Evolutionary conservation across 1,140 invertebrate species (phyloP), one percentile per base, ranked within the genome.

Genomic region (Trissolcus basalis): DNA sequence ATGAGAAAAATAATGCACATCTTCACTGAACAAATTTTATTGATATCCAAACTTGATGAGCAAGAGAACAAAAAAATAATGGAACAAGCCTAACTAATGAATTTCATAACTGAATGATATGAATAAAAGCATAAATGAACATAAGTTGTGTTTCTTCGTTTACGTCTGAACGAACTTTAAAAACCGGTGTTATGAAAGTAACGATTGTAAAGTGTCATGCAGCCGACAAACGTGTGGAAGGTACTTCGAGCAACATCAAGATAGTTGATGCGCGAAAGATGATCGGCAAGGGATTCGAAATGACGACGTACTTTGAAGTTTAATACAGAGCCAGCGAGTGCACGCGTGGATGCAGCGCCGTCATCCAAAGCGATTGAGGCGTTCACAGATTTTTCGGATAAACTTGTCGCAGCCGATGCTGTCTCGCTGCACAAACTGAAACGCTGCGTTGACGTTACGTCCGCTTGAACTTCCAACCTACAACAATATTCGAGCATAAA

Each of bases 381-480:
- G 50, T 91, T 92, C 6, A 90, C 90, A 5, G 93, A 94, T 76
- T 92, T 92, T 79, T 93, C 92, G 12, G 92, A 92, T 0, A 93
- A 81, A 80, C 92, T 93, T 13, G 93, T 91, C 11, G 92, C 91
- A 13, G 91, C 92, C 5, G 92, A 94, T 4, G 91, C 91, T 4
- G 91, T 92, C 83, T 93, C 93, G 81, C 93, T 94, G 80, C 92
- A 93, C 12, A 94, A 85, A 81, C 93, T 94, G 44, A 92, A 91
- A 35, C 93, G 87, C 77, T 94, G 93, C 0, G 91, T 90, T 0
- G 93, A 92, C 6, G 91, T 90, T 7, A 95, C 90, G 83, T 95
- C 94, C 10, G 92, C 93, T 78, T 94, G 93, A 4, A 95, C 93
- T 81, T 95, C 94, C 78, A 95, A 82, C 81, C 93, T 93, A 72